Percentiles rank a stretch among this genome's conserved stretches.
phyloP scores from a whole-genome alignment of 2,888 invertebrate genomes.

The Heteropelma amictum region DNA sequence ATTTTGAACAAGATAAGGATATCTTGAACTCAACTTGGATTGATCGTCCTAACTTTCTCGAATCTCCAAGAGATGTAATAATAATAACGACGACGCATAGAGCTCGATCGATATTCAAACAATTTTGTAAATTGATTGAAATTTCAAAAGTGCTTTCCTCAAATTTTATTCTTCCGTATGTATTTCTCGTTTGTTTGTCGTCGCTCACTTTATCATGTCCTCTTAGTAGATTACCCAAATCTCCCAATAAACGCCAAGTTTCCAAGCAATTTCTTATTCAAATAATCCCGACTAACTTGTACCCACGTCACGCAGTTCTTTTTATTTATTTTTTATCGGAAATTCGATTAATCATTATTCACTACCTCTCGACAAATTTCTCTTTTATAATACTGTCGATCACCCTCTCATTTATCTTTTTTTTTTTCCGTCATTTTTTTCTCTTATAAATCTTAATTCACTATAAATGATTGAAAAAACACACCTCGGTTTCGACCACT shows the following conservation, averaged over 20 bases:
- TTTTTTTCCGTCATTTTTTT: slow-evolving; percentile 21
- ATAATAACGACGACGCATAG: no score
- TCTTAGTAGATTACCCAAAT: slow-evolving; percentile 32
- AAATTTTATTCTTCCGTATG: no score
- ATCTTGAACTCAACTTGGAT: no score
- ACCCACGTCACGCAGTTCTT: slow-evolving; percentile 42
- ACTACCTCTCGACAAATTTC: slow-evolving; percentile 48
- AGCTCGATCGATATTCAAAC: no score
- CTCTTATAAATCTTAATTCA: slow-evolving; percentile 56
- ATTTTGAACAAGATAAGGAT: no score
- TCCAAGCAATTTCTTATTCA: slow-evolving; percentile 19
- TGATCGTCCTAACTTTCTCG: no score
- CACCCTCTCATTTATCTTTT: slow-evolving; percentile 4
- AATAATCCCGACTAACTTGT: slow-evolving; percentile 32
- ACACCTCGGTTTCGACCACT: slow-evolving; percentile 49
- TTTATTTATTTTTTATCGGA: slow-evolving; percentile 48
- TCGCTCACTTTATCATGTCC: slow-evolving; percentile 48
- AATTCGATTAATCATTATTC: slow-evolving; percentile 54
- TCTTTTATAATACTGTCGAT: slow-evolving; percentile 25
- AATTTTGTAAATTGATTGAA: no score
- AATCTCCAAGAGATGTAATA: no score
- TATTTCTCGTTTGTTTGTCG: no score
- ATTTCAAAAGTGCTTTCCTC: no score
- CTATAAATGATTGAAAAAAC: slow-evolving; percentile 57
- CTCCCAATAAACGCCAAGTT: slow-evolving; percentile 28